Evolutionary conservation across 2,888 invertebrate species (phyloP).

Genomic region (Lasioglossum lativentre): DNA sequence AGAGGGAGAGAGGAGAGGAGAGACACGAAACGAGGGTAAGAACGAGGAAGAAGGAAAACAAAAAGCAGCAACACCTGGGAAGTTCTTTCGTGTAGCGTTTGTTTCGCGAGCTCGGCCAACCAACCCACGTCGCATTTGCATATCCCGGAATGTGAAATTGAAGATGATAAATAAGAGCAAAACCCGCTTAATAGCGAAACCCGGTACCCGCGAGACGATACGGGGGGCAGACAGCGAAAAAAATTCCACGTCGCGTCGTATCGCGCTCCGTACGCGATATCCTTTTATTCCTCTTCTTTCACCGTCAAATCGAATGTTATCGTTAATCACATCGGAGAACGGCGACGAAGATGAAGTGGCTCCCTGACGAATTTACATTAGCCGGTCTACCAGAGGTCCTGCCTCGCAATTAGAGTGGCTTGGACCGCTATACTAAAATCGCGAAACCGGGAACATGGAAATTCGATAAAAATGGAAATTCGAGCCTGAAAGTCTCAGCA

Average conservation of each 20-base stretch:
- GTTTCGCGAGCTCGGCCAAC: conserved; percentile 2
- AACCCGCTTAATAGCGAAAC: conserved; percentile 57
- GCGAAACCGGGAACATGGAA: not conserved
- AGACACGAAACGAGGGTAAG: not conserved
- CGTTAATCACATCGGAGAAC: conserved; percentile 61
- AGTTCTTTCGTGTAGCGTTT: conserved; percentile 45
- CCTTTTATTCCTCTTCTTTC: conserved; percentile 15
- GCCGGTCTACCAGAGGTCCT: conserved; percentile 6
- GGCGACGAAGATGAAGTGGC: conserved; percentile 52
- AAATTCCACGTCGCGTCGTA: conserved; percentile 48
- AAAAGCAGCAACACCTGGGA: not conserved
- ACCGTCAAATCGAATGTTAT: conserved; percentile 55
- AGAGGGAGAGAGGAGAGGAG: not conserved
- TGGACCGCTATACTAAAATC: conserved; percentile 34
- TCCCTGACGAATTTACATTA: conserved; percentile 56
- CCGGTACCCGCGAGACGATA: conserved; percentile 25
- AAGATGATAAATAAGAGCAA: conserved; percentile 60
- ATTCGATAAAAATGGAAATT: not conserved
- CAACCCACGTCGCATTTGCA: conserved; percentile 50
- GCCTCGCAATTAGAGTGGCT: conserved; percentile 36
- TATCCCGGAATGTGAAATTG: conserved; percentile 60
- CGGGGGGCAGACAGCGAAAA: conserved; percentile 21
- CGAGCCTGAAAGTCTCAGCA: not conserved
- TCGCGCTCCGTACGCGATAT: conserved; percentile 35
- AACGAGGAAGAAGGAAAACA: not conserved